phyloP scores from a whole-genome alignment of 1,140 invertebrate species.

The Pseudobourletiella spinata region DNA sequence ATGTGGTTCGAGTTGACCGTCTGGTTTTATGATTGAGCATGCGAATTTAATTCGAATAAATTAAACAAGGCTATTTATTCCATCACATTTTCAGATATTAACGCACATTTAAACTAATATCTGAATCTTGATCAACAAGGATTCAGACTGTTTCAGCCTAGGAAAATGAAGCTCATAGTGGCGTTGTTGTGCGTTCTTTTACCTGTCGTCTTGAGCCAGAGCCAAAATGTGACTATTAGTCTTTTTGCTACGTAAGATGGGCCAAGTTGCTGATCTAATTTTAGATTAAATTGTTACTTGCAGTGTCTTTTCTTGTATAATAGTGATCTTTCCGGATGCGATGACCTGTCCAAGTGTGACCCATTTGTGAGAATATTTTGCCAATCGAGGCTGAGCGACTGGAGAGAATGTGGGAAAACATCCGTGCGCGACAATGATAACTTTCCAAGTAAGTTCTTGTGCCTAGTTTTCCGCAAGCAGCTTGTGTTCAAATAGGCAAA shows the following conservation, averaged over 20 bases:
- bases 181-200: no score
- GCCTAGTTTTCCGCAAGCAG: background rate
- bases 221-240: background rate
- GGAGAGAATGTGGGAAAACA: constrained; percentile 14
- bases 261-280: background rate
- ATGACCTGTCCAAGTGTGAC: constrained; percentile 16
- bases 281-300: background rate
- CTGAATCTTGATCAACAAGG: no score
- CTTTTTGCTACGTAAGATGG: background rate
- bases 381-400: constrained; percentile 2
- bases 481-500: background rate
- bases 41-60: no score
- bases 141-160: no score
- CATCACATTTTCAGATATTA: no score
- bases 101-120: no score
- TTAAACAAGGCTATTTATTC: no score
- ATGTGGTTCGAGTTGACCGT: no score
- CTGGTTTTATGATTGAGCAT: no score
- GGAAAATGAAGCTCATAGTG: no score
- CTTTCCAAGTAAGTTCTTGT: constrained; percentile 7
- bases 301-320: background rate
- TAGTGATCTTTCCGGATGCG: constrained; percentile 20
- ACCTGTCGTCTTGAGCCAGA: no score
- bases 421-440: constrained; percentile 17
- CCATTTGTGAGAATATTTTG: constrained; percentile 9